Evolutionary conservation across 2,888 invertebrate genomes (phyloP).

Genomic region (Masnerella sp.): DNA sequence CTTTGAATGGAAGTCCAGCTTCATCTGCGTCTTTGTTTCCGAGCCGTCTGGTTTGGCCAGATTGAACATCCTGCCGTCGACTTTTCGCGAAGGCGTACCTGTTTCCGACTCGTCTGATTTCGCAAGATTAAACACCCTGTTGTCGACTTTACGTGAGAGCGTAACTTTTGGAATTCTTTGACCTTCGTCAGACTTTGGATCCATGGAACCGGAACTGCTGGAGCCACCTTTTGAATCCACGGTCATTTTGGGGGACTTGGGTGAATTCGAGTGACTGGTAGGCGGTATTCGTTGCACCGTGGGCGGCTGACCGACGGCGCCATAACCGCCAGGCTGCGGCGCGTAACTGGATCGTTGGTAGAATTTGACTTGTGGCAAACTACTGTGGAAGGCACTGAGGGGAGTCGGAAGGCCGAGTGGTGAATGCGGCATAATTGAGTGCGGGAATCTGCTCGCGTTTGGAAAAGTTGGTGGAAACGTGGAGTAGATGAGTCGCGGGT

Average conservation of each 20-base stretch:
- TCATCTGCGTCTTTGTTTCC: slow-evolving; percentile 23
- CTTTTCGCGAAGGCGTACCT: slow-evolving; percentile 32
- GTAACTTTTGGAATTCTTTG: slow-evolving; percentile 39
- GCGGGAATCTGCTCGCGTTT: slow-evolving; percentile 70
- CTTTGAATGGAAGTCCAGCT: slow-evolving; percentile 38
- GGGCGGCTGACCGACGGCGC: slow-evolving; percentile 66
- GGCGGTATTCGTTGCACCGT: slow-evolving; percentile 74
- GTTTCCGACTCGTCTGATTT: slow-evolving; percentile 34
- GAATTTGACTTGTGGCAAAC: slow-evolving; percentile 74
- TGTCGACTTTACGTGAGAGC: slow-evolving; percentile 38
- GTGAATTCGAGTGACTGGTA: slow-evolving; percentile 67
- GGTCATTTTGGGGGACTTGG: slow-evolving; percentile 67
- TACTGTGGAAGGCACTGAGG: slow-evolving; percentile 76
- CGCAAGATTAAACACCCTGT: slow-evolving; percentile 32
- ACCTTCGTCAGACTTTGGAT: slow-evolving; percentile 40
- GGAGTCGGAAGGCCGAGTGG: slow-evolving; percentile 72
- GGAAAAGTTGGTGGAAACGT: slow-evolving; percentile 70
- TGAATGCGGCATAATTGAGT: slow-evolving; percentile 71
- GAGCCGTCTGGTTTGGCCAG: slow-evolving; percentile 23
- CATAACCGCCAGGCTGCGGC: slow-evolving; percentile 68
- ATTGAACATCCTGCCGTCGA: slow-evolving; percentile 44
- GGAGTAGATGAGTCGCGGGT: slow-evolving; percentile 73
- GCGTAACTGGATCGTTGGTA: slow-evolving; percentile 74
- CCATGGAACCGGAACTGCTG: slow-evolving; percentile 31
- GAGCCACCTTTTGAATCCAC: slow-evolving; percentile 57